Base-by-base conservation (phyloP, 2,113 vertebrate species). In the Rhinichthys klamathensis region DNA sequence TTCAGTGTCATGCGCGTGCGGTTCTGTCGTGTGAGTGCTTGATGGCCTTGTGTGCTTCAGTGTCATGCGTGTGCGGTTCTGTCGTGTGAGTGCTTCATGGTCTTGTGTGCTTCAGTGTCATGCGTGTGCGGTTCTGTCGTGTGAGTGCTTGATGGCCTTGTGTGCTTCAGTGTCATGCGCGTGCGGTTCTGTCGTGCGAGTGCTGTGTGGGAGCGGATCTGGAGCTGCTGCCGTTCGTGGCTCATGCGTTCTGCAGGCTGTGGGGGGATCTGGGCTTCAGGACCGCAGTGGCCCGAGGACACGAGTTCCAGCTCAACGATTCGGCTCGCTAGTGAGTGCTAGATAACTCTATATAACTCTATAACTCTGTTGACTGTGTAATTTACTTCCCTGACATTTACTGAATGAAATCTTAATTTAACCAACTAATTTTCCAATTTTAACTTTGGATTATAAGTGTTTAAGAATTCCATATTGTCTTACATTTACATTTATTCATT, bases 281-380 rank as follows among this genome's bases (percentile, higher is more conserved):
- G 82, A 84, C 87, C 0, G 93, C 93, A 0, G 88, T 91, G 2
- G 80, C 90, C 84, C 90, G 93, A 54, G 93, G 95, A 27, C 90
- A 91, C 7, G 93, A 94, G 86, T 95, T 92, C 85, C 89, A 92
- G 70, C 93, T 95, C 67, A 95, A 95, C 12, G 94, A 95, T 90
- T 95, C 95, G 0, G 95, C 95, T 0, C 91, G 93, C 16, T 95
- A 95, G 95, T 95, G 87, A 95, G 95, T 30, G 30, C 30, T 30
- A 30, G 30, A 30, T 30, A n/a, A n/a, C n/a, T n/a, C n/a, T n/a
- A 30, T 30, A 30, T 30, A 1, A 30, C 30, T 30, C 30, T n/a
- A n/a, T n/a, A n/a, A n/a, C n/a, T n/a, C n/a, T n/a, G n/a, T n/a
- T n/a, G n/a, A n/a, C n/a, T 30, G 30, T 30, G 30, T 30, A 30